Base-by-base conservation (phyloP, 64 coral and sea anemone genomes). In the Dendronephthya gigantea region DNA sequence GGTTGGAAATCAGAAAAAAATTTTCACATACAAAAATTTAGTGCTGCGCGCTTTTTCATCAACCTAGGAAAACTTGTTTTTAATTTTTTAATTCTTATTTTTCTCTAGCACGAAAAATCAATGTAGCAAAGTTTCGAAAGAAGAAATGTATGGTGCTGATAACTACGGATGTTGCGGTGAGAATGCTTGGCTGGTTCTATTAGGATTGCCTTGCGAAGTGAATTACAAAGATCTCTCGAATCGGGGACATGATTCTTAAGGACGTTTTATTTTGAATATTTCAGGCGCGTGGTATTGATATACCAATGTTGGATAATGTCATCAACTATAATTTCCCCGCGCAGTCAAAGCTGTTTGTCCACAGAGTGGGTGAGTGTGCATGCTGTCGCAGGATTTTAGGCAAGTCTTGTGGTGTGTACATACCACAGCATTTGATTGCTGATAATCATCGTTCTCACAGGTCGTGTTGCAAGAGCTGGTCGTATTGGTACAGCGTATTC, bases 261-360 rank as follows among this genome's bases (percentile, higher is more conserved):
- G 4, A 15, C 17, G 13, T 79, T 79, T 19, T 0, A 35, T 79
- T 31, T 16, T 79, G 1, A 11, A 37, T 33, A 79, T 87, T 86
- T 25, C 84, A 96, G 94, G 95, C 95, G 8, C 89, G 95, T 40
- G 95, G 95, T 23, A 98, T 98, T 66, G 95, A 98, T 38, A 98
- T 98, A 40, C 95, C 95, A 5, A 93, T 93, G 95, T 85, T 98
- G 72, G 95, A 98, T 82, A 98, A 98, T 22, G 95, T 98, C n/a
- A 91, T 98, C 30, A 98, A 98, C 87, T 98, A 89, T 50, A 93
- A 98, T 82, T 98, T 98, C 49, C 95, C 95, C 16, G 91, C 87
- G 11, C 93, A 98, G 74, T 85, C 92, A 1, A 98, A 98, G 62
- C 89, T 98, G 50, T 98, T 98, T 81, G 83, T 98, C 15, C 95